A percentile compares a stretch with the other conserved stretches of the same genome.
Evolutionary conservation across 2,113 vertebrate species (phyloP).

Genomic region (Oryzias curvinotus): DNA sequence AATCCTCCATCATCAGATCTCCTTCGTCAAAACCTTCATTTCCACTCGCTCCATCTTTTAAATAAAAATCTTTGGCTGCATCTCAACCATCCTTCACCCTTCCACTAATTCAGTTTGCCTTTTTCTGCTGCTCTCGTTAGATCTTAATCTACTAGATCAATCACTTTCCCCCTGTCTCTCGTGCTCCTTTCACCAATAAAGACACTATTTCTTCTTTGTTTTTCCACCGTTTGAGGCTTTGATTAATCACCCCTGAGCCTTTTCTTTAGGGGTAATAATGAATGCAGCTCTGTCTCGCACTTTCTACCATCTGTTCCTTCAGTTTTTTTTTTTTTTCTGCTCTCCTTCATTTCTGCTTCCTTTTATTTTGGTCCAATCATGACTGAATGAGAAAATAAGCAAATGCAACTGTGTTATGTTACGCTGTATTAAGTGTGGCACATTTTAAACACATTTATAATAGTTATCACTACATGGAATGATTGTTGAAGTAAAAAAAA

Average conservation of each 20-base stretch:
- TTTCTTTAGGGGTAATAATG: slow-evolving; percentile 29
- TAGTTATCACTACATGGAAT: too few species aligned
- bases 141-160: slow-evolving; percentile 38
- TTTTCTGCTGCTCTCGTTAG: slow-evolving; percentile 41
- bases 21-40: slow-evolving; percentile 51
- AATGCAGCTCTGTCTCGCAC: slow-evolving; percentile 6
- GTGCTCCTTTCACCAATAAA: slow-evolving; percentile 3
- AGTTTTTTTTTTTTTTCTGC: slow-evolving; percentile 5
- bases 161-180: slow-evolving; percentile 25
- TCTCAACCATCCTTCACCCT: slow-evolving; percentile 32
- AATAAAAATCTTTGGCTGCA: slow-evolving; percentile 28
- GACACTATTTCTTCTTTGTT: slow-evolving; percentile 7
- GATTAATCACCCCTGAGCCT: slow-evolving; percentile 12
- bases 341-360: not conserved
- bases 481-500: too few species aligned
- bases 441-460: too few species aligned
- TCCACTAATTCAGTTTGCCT: slow-evolving; percentile 30
- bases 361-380: not conserved
- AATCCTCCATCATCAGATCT: slow-evolving; percentile 17
- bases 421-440: too few species aligned
- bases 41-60: slow-evolving; percentile 42
- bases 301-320: slow-evolving; percentile 28
- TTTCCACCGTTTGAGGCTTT: slow-evolving; percentile 2
- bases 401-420: too few species aligned
- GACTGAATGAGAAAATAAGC: not conserved